Evolutionary conservation across 2,113 vertebrate genomes (phyloP), one percentile per base, ranked within the genome.

Genomic region (Syrrhaptes paradoxus): DNA sequence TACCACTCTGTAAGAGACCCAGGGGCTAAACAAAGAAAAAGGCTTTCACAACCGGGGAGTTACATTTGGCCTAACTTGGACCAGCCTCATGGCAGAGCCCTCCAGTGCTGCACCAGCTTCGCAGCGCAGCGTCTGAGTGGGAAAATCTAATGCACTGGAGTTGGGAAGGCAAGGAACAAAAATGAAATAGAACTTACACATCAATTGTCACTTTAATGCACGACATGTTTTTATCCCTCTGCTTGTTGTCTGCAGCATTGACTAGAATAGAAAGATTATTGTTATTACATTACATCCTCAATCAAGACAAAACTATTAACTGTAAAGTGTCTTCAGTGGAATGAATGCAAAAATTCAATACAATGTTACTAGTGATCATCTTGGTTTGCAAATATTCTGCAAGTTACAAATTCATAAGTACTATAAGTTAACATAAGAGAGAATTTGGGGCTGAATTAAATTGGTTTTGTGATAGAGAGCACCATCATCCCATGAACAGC

Each of bases 241-340:
- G 99, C 96, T 99, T 99, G 96, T 99, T 99, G 97, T 99, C 99
- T 32, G 99, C 98, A 25, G 99, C 99, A 96, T 99, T 99, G 79
- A 99, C 99, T 99, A 86, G 57, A 92, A 97, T 9, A 12, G 38
- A 96, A 95, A 66, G 77, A 89, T 83, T 15, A 67, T 25, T 63
- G 70, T 25, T 34, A 45, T 49, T 78, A 52, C 13, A 58, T 75
- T 28, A 63, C 17, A 28, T 10, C 43, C 36, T 58, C 28, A 36
- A 2, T 32, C 16, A n/a, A 85, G 55, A 34, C 29, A 49, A 43
- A 93, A 28, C n/a, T 17, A n/a, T 22, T 45, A 89, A 45, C 29
- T 48, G 4, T 6, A 6, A 71, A 59, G n/a, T 9, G 6, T 29
- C 34, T 93, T 62, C 58, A 67, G 82, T 2, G 14, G 61, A 83